A percentile compares a stretch with the other conserved stretches of the same genome.
Evolutionary conservation across 2,113 vertebrate species (phyloP).

Genomic region (Dicentrarchus labrax): DNA sequence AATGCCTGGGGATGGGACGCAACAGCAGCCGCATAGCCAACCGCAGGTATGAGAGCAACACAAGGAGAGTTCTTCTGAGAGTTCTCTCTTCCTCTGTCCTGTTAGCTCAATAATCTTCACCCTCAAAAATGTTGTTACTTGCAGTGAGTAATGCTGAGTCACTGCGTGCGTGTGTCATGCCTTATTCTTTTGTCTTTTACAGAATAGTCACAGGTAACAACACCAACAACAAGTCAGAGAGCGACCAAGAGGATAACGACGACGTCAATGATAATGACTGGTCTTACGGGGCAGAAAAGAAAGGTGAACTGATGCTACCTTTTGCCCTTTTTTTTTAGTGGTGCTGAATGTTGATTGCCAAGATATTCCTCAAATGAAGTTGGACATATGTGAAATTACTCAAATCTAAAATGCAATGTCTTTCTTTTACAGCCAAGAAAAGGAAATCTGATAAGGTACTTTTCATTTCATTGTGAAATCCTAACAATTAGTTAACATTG

Average conservation of each 20-base stretch:
- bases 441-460: constrained; percentile 97
- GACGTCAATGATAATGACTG: constrained; percentile 99
- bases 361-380: background rate
- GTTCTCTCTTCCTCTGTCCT: background rate
- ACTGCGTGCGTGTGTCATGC: background rate
- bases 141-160: constrained; percentile 42
- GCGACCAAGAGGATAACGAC: constrained; percentile 98
- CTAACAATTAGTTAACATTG: background rate
- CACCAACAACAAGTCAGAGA: constrained; percentile 98
- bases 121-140: background rate
- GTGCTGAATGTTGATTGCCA: background rate
- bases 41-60: constrained; percentile 85
- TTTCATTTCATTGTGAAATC: constrained; percentile 60
- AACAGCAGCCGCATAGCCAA: constrained; percentile 99
- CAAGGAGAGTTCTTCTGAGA: no score
- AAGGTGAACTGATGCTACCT: constrained; percentile 84
- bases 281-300: constrained; percentile 98
- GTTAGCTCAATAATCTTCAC: background rate
- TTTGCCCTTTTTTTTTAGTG: background rate
- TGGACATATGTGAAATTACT: background rate
- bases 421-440: constrained; percentile 91
- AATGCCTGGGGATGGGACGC: constrained; percentile 98
- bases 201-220: constrained; percentile 98
- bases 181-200: background rate
- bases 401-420: background rate